Evolutionary conservation across 2,113 vertebrate species (phyloP).

Genomic region (Murina feae): DNA sequence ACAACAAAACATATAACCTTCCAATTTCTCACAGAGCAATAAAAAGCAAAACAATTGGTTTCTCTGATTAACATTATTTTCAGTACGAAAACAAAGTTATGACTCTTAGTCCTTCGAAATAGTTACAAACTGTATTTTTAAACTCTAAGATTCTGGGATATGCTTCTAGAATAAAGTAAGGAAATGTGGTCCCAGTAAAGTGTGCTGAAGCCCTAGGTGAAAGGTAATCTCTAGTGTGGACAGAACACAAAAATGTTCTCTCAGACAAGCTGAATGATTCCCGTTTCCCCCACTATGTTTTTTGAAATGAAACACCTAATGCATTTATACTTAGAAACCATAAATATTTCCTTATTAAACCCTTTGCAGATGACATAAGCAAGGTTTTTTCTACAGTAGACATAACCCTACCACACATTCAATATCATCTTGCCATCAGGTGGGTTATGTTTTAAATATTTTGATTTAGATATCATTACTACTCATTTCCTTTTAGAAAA

Average conservation of each 20-base stretch:
- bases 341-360: neutral
- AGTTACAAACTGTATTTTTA: slow-evolving; percentile 53
- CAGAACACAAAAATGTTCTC: neutral
- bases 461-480: neutral
- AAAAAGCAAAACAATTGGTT: slow-evolving; percentile 49
- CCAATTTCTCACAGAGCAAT: slow-evolving; percentile 21
- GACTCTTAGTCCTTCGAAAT: slow-evolving; percentile 31
- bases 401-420: neutral
- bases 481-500: slow-evolving; percentile 33
- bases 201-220: neutral
- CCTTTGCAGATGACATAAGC: neutral
- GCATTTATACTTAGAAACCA: neutral
- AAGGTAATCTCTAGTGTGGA: neutral
- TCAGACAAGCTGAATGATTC: neutral
- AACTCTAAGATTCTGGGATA: slow-evolving; percentile 60
- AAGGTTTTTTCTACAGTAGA: neutral
- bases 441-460: neutral
- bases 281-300: neutral
- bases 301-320: neutral
- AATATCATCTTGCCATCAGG: neutral
- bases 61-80: slow-evolving; percentile 53
- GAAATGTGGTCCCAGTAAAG: neutral
- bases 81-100: slow-evolving; percentile 49
- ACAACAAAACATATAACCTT: neutral
- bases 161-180: slow-evolving; percentile 45